Evolutionary conservation across 2,888 invertebrate species (phyloP).

Genomic region (Hyles lineata): DNA sequence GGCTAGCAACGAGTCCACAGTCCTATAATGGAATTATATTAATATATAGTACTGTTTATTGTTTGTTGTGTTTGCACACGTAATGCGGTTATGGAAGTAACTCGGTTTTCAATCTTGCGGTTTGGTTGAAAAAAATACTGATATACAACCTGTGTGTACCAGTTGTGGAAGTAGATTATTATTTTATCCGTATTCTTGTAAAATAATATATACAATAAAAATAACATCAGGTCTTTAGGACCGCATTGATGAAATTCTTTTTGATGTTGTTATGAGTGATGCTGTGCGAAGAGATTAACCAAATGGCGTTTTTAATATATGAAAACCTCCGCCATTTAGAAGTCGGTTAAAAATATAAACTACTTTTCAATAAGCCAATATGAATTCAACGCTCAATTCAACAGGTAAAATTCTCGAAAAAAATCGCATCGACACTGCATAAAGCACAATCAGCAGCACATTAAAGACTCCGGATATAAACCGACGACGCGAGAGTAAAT

Average conservation of each 20-base stretch:
- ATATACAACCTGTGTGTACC: neutral
- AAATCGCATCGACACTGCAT: neutral
- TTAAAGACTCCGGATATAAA: neutral
- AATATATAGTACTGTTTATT: neutral
- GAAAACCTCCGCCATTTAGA: too few relatives aligned
- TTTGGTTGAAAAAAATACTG: conserved; percentile 1
- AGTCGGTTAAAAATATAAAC: too few relatives aligned
- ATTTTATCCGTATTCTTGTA: neutral
- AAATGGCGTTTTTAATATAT: too few relatives aligned
- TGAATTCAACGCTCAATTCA: neutral
- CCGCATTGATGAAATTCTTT: too few relatives aligned
- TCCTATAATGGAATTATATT: too few relatives aligned
- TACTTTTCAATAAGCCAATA: too few relatives aligned
- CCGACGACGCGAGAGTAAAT: conserved; percentile 15
- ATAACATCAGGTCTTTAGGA: neutral
- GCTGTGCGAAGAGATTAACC: too few relatives aligned
- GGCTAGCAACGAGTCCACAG: too few relatives aligned
- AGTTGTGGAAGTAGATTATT: neutral
- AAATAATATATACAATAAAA: neutral
- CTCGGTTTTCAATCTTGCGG: conserved; percentile 5
- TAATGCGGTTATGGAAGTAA: conserved; percentile 4
- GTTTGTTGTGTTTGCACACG: conserved; percentile 2
- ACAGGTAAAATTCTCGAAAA: neutral
- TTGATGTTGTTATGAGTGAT: too few relatives aligned
- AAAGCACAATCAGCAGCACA: neutral